Percentiles rank a stretch among this genome's conserved stretches.
These are phyloP conservation scores for Hippocampus guttulatus DNA, from an alignment of 2,113 vertebrate genomes.

Conservation along the genomic window DNA sequence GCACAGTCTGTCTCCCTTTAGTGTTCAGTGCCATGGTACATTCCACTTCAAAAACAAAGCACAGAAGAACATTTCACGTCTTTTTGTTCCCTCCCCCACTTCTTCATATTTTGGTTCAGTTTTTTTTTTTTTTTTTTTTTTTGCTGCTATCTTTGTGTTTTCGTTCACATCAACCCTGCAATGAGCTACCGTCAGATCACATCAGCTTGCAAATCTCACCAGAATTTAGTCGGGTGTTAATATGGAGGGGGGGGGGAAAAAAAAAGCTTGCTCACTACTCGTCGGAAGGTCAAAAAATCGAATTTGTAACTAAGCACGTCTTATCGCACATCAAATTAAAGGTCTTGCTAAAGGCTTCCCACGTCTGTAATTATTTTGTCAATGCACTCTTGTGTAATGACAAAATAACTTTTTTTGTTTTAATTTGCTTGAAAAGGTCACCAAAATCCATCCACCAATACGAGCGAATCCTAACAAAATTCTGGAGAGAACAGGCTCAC, in stretches of 20 bases:
- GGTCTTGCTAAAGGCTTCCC: neutral
- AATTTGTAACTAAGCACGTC: neutral
- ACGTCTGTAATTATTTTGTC: neutral
- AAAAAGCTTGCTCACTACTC: neutral
- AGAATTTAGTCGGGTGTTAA: neutral
- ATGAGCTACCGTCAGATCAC: conserved; percentile 41
- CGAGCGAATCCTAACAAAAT: neutral
- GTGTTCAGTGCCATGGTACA: conserved; percentile 69
- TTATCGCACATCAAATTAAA: neutral
- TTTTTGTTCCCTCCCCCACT: conserved; percentile 12
- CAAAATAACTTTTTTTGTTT: neutral
- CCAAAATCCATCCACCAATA: neutral
- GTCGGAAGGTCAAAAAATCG: neutral
- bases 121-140: neutral
- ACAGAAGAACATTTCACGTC: conserved; percentile 58
- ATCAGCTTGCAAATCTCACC: neutral
- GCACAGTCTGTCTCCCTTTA: conserved; percentile 67
- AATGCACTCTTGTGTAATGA: neutral
- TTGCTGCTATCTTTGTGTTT: conserved; percentile 21
- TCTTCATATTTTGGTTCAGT: neutral
- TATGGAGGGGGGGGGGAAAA: neutral
- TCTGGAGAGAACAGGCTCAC: conserved; percentile 7
- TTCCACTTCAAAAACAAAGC: conserved; percentile 65
- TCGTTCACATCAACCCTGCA: conserved; percentile 53
- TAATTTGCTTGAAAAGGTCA: neutral